Evolutionary conservation across 2,797 vertebrate species (phyloP).

Genomic region (Mormyrops attenuatus): DNA sequence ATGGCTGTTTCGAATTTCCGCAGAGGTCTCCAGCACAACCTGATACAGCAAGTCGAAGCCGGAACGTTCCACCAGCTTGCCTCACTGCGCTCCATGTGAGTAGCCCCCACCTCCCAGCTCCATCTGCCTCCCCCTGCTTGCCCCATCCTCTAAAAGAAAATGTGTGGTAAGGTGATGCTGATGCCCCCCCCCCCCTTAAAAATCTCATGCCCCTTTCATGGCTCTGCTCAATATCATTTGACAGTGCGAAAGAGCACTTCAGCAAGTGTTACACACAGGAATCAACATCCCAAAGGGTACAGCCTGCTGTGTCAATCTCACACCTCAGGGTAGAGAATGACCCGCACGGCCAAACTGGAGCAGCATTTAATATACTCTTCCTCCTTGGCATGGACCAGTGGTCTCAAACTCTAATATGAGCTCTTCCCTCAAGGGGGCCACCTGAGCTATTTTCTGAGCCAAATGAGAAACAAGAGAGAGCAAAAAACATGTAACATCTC

Average conservation of each 20-base stretch:
- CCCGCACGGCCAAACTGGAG: background rate
- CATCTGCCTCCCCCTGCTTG: background rate
- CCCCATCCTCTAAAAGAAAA: background rate
- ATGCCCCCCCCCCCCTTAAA: background rate
- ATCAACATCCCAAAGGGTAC: background rate
- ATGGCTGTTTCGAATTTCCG: constrained; percentile 30
- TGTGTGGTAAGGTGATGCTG: background rate
- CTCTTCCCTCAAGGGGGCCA: background rate
- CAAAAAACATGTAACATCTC: background rate
- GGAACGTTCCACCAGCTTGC: constrained; percentile 80
- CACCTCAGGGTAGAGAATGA: background rate
- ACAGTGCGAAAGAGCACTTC: background rate
- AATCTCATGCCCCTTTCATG: background rate
- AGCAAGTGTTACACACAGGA: background rate
- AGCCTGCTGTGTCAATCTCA: background rate
- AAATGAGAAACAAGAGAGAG: background rate
- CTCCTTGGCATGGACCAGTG: background rate
- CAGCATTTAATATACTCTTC: background rate
- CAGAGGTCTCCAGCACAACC: constrained; percentile 88
- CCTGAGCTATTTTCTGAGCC: background rate
- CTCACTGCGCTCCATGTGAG: constrained; percentile 80
- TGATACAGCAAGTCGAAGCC: constrained; percentile 73
- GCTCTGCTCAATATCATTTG: background rate
- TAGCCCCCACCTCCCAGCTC: constrained; percentile 27
- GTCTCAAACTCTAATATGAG: background rate